Evolutionary conservation across 2,797 vertebrate genomes (phyloP).

Genomic region (Atherinosoma microstoma): DNA sequence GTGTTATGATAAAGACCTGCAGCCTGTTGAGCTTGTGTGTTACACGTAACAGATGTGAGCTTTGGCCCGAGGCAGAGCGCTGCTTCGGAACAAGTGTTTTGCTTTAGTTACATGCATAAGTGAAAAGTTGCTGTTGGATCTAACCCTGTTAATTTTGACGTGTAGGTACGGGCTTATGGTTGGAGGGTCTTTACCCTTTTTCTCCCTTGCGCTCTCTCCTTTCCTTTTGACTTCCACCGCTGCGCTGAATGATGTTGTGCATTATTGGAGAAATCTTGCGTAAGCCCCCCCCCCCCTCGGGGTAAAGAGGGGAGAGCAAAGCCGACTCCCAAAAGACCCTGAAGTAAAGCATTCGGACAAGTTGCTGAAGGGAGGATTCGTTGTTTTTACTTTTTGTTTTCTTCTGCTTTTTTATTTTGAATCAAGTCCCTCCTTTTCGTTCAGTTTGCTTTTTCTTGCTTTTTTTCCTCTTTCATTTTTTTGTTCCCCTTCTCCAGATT

Average conservation of each 20-base stretch:
- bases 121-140: constrained; percentile 39
- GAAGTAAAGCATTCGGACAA: constrained; percentile 56
- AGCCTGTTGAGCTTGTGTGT: constrained; percentile 49
- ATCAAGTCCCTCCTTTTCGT: constrained; percentile 21
- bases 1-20: constrained; percentile 47
- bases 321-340: constrained; percentile 61
- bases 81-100: constrained; percentile 52
- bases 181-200: constrained; percentile 7
- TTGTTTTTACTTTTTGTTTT: constrained; percentile 14
- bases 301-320: constrained; percentile 49
- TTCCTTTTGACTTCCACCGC: constrained; percentile 26
- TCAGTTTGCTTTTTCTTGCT: background rate
- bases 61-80: constrained; percentile 36
- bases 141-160: constrained; percentile 31
- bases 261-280: constrained; percentile 65
- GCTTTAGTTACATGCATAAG: constrained; percentile 41
- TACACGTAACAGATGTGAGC: constrained; percentile 67
- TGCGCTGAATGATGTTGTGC: constrained; percentile 71
- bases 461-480: background rate
- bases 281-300: constrained; percentile 53
- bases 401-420: constrained; percentile 34
- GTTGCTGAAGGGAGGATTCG: constrained; percentile 55
- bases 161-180: constrained; percentile 9
- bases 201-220: constrained; percentile 13
- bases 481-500: constrained; percentile 11